Evolutionary conservation across 1,140 invertebrate genomes (phyloP).

Genomic region (Dysdera silvatica): DNA sequence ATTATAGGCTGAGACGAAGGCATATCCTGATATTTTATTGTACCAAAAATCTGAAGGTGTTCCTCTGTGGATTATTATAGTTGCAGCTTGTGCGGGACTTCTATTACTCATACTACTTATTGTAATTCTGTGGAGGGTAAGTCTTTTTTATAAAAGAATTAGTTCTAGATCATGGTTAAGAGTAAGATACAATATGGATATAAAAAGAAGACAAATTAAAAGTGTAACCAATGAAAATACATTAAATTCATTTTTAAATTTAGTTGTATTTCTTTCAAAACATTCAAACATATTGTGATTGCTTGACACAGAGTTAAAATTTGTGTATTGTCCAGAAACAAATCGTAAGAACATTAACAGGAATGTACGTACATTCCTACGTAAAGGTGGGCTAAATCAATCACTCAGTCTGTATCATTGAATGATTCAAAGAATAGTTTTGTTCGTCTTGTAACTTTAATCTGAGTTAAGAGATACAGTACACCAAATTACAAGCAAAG

Average conservation of each 20-base stretch:
- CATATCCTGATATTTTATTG: constrained; percentile 65
- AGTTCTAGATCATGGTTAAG: neutral
- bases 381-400: too few relatives aligned
- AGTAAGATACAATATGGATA: neutral
- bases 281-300: neutral
- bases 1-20: constrained; percentile 67
- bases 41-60: constrained; percentile 58
- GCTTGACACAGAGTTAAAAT: neutral
- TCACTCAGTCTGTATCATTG: too few relatives aligned
- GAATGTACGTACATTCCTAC: too few relatives aligned
- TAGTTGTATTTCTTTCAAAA: neutral
- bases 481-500: neutral
- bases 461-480: neutral
- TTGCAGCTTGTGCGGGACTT: constrained; percentile 67
- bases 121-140: constrained; percentile 62
- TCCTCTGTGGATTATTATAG: constrained; percentile 72
- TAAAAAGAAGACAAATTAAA: neutral
- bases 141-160: neutral
- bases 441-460: neutral
- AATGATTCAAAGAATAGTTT: neutral
- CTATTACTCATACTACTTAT: constrained; percentile 67
- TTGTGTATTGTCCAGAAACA: neutral
- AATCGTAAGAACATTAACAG: too few relatives aligned
- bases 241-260: neutral
- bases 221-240: neutral